These are phyloP conservation scores for Daubentonia madagascariensis DNA, from an alignment of 2,113 vertebrate genomes.

Conservation along the genomic window DNA sequence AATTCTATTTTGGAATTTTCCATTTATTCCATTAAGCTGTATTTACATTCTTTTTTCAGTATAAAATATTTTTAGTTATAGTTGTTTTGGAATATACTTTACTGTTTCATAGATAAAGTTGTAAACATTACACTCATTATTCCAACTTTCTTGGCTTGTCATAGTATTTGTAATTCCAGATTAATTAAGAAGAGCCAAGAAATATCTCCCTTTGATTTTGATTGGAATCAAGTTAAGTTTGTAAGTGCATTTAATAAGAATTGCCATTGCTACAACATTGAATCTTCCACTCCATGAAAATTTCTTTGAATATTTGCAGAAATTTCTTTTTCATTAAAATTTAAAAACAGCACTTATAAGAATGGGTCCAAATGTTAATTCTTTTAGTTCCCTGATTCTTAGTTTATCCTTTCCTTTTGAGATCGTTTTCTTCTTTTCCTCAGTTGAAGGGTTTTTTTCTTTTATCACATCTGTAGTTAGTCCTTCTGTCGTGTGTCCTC, in stretches of 20 bases:
- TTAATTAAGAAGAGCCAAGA: background rate
- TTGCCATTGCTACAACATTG: background rate
- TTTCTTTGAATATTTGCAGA: background rate
- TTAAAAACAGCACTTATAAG: background rate
- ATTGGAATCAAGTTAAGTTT: background rate
- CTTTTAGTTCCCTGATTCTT: background rate
- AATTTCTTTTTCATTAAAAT: background rate
- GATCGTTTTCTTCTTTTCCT: background rate
- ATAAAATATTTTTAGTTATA: background rate
- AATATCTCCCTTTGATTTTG: background rate
- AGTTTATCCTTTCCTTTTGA: background rate
- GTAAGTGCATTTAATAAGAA: background rate
- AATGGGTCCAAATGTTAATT: background rate
- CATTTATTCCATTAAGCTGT: background rate
- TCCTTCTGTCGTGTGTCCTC: background rate
- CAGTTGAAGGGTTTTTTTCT: background rate
- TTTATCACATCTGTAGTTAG: background rate
- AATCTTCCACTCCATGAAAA: background rate
- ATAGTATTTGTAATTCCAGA: background rate
- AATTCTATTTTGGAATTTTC: background rate
- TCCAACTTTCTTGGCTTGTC: background rate
- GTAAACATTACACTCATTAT: background rate
- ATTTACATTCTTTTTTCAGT: background rate
- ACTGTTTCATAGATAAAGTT: background rate
- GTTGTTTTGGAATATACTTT: background rate